Percentiles rank a stretch among this genome's conserved stretches.
Conservation (phyloP, 2,888 invertebrate species). For the Nemoura dubitans region DNA sequence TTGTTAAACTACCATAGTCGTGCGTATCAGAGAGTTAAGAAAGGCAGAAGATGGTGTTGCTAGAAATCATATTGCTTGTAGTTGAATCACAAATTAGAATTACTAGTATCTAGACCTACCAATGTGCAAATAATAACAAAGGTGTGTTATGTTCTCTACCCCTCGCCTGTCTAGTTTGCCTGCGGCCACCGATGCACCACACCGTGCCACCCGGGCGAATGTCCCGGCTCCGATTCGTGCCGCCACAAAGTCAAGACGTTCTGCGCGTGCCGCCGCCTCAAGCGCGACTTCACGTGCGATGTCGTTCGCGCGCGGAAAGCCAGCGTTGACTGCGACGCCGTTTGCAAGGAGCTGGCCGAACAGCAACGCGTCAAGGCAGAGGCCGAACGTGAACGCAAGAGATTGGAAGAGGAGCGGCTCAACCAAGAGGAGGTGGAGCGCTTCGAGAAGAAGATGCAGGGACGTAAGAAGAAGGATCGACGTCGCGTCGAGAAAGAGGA, state of each 20-base stretch:
- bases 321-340: constrained; percentile 69
- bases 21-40: too few species aligned
- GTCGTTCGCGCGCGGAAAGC: constrained; percentile 59
- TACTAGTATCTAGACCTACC: too few species aligned
- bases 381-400: constrained; percentile 66
- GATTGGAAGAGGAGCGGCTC: constrained; percentile 71
- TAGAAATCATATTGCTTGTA: too few species aligned
- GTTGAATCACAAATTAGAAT: too few species aligned
- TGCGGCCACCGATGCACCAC: constrained; percentile 86
- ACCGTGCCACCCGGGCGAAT: constrained; percentile 77
- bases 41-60: too few species aligned
- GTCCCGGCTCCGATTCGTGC: constrained; percentile 74
- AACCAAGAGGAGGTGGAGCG: constrained; percentile 78
- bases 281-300: constrained; percentile 77
- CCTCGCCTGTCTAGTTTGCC: constrained; percentile 67
- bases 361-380: constrained; percentile 59
- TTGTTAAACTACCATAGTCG: too few species aligned
- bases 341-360: constrained; percentile 68
- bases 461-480: constrained; percentile 69
- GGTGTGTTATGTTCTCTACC: too few species aligned
- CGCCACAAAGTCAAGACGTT: constrained; percentile 80
- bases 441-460: constrained; percentile 77
- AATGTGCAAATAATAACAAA: too few species aligned
- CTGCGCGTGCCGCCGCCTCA: constrained; percentile 81
- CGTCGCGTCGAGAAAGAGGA: constrained; percentile 60